These are phyloP conservation scores for Xestia rhomboidea DNA, from an alignment of 2,888 invertebrate genomes.

Conservation along the genomic window DNA sequence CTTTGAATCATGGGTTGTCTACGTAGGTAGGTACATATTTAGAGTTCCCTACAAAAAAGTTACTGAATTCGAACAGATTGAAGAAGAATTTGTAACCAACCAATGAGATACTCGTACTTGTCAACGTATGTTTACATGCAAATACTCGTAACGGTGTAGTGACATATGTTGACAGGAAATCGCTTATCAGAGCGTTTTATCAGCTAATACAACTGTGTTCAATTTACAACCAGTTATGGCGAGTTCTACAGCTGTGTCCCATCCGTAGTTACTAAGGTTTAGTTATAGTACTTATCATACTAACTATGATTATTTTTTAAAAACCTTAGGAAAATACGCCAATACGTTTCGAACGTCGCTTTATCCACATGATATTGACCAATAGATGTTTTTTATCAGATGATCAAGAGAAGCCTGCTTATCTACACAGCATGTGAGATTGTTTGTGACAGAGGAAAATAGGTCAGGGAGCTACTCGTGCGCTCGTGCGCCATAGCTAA, in stretches of 20 bases:
- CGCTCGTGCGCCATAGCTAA: conserved; percentile 16
- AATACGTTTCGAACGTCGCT: not conserved
- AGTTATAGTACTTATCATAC: too few species aligned
- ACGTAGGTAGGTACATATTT: too few species aligned
- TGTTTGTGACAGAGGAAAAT: conserved; percentile 32
- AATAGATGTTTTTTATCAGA: not conserved
- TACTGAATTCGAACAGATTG: not conserved
- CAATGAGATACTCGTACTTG: conserved; percentile 6
- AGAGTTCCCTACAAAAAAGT: not conserved
- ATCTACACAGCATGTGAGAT: conserved; percentile 7
- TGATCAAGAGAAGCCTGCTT: not conserved
- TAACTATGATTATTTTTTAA: too few species aligned
- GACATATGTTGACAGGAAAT: conserved; percentile 60
- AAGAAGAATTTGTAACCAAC: not conserved
- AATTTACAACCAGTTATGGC: conserved; percentile 23
- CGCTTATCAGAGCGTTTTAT: conserved; percentile 61
- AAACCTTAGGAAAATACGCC: too few species aligned
- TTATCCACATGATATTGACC: not conserved
- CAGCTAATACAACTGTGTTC: conserved; percentile 53
- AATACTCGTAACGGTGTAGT: conserved; percentile 34
- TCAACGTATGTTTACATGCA: conserved; percentile 27
- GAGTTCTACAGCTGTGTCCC: conserved; percentile 1
- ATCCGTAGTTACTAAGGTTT: not conserved
- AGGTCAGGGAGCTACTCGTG: conserved; percentile 38
- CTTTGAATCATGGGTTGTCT: not conserved